A percentile compares a stretch with the other conserved stretches of the same genome.
These are phyloP conservation scores for Caenorhabditis afra DNA, from an alignment of 2,888 invertebrate genomes.

Conservation along the genomic window DNA sequence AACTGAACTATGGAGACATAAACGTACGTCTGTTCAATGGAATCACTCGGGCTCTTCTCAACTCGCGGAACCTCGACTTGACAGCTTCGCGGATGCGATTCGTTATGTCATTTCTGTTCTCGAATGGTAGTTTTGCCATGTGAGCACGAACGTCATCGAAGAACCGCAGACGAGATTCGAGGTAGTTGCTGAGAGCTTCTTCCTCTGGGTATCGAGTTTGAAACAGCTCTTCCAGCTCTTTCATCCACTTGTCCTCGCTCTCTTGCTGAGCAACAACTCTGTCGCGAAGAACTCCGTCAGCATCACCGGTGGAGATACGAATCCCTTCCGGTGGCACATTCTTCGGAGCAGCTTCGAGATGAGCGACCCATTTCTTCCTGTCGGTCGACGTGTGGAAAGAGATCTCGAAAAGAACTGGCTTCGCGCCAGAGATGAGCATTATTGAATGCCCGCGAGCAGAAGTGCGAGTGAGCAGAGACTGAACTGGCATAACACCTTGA, in stretches of 20 bases:
- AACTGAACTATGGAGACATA: background rate
- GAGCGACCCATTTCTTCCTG: slow-evolving; percentile 64
- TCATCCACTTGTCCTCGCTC: slow-evolving; percentile 63
- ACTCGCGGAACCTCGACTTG: slow-evolving; percentile 59
- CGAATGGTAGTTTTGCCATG: slow-evolving; percentile 56
- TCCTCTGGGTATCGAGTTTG: slow-evolving; percentile 51
- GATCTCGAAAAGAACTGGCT: slow-evolving; percentile 65
- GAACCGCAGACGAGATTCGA: slow-evolving; percentile 60
- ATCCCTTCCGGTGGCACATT: slow-evolving; percentile 52
- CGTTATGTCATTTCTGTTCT: slow-evolving; percentile 58
- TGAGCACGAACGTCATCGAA: slow-evolving; percentile 55
- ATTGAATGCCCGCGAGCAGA: slow-evolving; percentile 62
- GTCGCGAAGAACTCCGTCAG: slow-evolving; percentile 42
- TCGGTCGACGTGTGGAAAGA: slow-evolving; percentile 63
- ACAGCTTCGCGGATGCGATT: slow-evolving; percentile 66
- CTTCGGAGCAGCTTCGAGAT: slow-evolving; percentile 61
- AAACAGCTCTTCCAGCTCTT: slow-evolving; percentile 52
- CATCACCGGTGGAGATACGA: slow-evolving; percentile 32
- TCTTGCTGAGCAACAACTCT: slow-evolving; percentile 53
- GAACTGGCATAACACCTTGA: slow-evolving; percentile 65
- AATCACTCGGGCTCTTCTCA: slow-evolving; percentile 57
- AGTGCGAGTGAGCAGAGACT: slow-evolving; percentile 60
- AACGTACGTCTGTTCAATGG: slow-evolving; percentile 65
- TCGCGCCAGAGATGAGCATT: slow-evolving; percentile 62
- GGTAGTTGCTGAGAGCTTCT: slow-evolving; percentile 48